A percentile compares a stretch with the other conserved stretches of the same genome.
Evolutionary conservation across 2,113 vertebrate genomes (phyloP).

Genomic region (Ivindomyrus marchei): DNA sequence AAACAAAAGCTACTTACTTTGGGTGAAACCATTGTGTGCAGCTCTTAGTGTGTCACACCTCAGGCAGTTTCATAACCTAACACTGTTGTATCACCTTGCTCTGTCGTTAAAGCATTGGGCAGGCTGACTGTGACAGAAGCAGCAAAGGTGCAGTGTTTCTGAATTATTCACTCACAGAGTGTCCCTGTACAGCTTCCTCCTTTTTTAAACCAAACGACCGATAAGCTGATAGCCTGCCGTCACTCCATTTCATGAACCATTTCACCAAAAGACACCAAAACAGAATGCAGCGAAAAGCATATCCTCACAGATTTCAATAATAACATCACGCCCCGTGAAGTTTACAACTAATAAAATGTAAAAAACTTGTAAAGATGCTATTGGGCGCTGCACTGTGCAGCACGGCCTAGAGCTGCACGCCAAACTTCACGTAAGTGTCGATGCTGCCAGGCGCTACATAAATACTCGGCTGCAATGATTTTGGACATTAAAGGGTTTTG

Average conservation of each 20-base stretch:
- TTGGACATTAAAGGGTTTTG: conserved; percentile 5
- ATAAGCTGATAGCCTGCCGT: not conserved
- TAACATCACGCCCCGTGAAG: not conserved
- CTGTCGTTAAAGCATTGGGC: not conserved
- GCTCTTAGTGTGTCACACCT: not conserved
- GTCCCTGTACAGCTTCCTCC: not conserved
- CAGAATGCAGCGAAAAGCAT: not conserved
- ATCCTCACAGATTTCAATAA: not conserved
- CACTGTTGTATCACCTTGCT: not conserved
- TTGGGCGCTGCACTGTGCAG: not conserved
- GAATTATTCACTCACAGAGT: not conserved
- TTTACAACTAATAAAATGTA: not conserved
- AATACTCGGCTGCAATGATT: conserved; percentile 1
- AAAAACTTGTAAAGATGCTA: not conserved
- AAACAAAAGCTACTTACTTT: not conserved
- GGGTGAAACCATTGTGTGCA: not conserved
- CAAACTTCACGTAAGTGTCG: not conserved
- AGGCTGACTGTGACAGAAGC: not conserved
- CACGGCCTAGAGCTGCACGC: not conserved
- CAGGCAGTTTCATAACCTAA: not conserved
- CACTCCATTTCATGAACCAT: not conserved
- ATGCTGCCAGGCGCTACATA: not conserved
- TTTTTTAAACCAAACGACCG: not conserved
- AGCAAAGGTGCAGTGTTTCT: not conserved
- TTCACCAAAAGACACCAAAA: not conserved